A percentile compares a stretch with the other conserved stretches of the same genome.
Evolutionary conservation across 2,797 vertebrate genomes (phyloP).

Genomic region (Diplodus sargus): DNA sequence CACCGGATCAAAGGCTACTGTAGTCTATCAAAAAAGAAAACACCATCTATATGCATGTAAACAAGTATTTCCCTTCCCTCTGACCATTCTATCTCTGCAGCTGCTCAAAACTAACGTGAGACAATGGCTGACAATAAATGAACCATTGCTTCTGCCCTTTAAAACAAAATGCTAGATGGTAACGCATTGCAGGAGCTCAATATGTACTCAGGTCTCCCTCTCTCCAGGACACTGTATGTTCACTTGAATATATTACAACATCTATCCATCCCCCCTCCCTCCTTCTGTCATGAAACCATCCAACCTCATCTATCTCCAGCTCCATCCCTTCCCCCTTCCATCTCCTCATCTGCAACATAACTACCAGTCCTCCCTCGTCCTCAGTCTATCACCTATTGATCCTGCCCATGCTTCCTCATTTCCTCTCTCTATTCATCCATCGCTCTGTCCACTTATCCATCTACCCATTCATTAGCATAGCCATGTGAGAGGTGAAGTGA

Average conservation of each 20-base stretch:
- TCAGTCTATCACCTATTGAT: constrained; percentile 63
- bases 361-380: constrained; percentile 23
- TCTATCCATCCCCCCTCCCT: background rate
- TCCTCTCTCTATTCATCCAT: constrained; percentile 52
- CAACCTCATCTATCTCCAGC: constrained; percentile 27
- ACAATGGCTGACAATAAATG: background rate
- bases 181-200: background rate
- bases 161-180: background rate
- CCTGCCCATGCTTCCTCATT: constrained; percentile 39
- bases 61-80: background rate
- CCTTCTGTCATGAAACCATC: constrained; percentile 29
- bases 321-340: constrained; percentile 14
- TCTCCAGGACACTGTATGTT: constrained; percentile 19
- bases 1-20: no score
- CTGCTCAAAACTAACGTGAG: background rate
- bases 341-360: constrained; percentile 30
- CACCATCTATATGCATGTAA: background rate
- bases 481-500: constrained; percentile 64
- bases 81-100: background rate
- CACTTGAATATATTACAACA: constrained; percentile 36
- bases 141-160: background rate
- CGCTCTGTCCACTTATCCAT: constrained; percentile 33
- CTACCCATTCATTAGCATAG: constrained; percentile 60
- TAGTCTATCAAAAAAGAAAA: background rate
- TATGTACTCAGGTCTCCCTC: constrained; percentile 2